These are phyloP conservation scores for Chymomyza procnemis DNA, from an alignment of 2,888 invertebrate species.

Conservation along the genomic window DNA sequence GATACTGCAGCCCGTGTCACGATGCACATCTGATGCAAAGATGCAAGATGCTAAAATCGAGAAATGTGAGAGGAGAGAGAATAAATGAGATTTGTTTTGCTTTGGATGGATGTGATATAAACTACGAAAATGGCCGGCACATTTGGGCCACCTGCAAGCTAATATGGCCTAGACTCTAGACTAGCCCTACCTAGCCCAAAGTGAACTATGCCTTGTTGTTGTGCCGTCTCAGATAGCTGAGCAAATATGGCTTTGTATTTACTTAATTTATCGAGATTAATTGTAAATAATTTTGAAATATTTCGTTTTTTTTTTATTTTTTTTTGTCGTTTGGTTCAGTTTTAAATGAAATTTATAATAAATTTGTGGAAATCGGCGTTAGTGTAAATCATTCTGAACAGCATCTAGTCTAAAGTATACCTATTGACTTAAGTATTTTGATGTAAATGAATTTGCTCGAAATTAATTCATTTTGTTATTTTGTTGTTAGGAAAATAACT, in stretches of 20 bases:
- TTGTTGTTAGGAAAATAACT: background rate
- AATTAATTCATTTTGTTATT: background rate
- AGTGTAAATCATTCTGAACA: slow-evolving; percentile 56
- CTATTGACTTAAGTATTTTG: background rate
- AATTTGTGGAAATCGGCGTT: slow-evolving; percentile 5
- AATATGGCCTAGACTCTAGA: background rate
- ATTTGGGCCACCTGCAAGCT: background rate
- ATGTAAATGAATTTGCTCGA: background rate
- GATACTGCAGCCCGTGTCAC: slow-evolving; percentile 33
- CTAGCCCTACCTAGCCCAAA: background rate
- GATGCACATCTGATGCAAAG: slow-evolving; percentile 63
- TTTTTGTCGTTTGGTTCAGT: background rate
- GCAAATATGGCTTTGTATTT: slow-evolving; percentile 3
- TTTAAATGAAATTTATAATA: too few relatives aligned
- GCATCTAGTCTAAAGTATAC: slow-evolving; percentile 68
- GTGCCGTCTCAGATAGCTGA: background rate
- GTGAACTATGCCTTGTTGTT: background rate
- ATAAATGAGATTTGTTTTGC: slow-evolving; percentile 65
- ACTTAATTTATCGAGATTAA: slow-evolving; percentile 25
- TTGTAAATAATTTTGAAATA: background rate
- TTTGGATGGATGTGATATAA: slow-evolving; percentile 24
- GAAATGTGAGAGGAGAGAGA: slow-evolving; percentile 67
- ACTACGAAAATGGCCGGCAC: background rate
- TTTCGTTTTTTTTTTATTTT: background rate
- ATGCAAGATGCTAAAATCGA: background rate